phyloP scores from a whole-genome alignment of 1,140 invertebrate genomes.

The Papilio machaon region DNA sequence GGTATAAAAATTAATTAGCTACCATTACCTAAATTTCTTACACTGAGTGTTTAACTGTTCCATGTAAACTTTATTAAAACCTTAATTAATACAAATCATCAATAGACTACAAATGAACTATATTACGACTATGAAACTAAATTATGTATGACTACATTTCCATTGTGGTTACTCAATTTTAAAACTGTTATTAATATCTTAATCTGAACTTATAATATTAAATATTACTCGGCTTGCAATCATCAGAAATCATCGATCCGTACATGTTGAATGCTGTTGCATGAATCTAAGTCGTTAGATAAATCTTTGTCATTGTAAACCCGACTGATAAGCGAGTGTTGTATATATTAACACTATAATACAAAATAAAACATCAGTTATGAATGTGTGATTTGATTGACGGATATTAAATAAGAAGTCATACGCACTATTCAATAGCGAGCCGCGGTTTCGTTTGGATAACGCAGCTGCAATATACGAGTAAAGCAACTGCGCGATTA shows the following conservation, averaged over 20 bases:
- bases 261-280: neutral
- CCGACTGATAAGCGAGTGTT: slow-evolving; percentile 76
- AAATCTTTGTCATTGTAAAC: slow-evolving; percentile 53
- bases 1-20: neutral
- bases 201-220: neutral
- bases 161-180: neutral
- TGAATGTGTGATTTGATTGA: slow-evolving; percentile 60
- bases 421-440: neutral
- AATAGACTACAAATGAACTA: neutral
- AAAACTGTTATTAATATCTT: neutral
- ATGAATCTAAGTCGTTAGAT: neutral
- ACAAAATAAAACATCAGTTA: slow-evolving; percentile 54
- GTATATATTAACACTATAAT: slow-evolving; percentile 73
- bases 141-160: neutral
- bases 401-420: slow-evolving; percentile 29
- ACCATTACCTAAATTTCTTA: neutral
- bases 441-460: neutral
- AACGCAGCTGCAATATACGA: neutral
- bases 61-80: neutral
- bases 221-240: slow-evolving; percentile 11
- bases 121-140: neutral
- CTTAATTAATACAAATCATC: neutral
- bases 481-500: neutral
- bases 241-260: neutral
- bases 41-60: neutral